Conservation (phyloP, 2,888 invertebrate species). For the Ramazzottius varieornatus region DNA sequence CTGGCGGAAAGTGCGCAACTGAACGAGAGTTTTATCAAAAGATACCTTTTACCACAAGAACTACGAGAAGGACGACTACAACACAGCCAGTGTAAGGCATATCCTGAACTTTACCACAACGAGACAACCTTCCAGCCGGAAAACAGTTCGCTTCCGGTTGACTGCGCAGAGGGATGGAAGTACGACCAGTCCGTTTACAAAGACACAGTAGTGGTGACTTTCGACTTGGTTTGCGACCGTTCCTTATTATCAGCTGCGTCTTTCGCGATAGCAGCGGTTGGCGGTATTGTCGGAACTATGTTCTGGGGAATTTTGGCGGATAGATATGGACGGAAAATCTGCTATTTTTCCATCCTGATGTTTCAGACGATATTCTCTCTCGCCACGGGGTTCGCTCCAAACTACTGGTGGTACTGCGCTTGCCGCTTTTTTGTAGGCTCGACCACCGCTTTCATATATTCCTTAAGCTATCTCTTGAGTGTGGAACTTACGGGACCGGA, state of each 20-base stretch:
- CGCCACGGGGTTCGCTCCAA: conserved; percentile 1
- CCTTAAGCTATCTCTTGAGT: not conserved
- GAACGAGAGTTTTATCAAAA: too few species aligned
- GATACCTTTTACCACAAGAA: too few species aligned
- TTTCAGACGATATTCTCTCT: not conserved
- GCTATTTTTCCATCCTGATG: not conserved
- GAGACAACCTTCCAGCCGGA: too few species aligned
- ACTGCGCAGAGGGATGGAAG: not conserved
- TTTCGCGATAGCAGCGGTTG: not conserved
- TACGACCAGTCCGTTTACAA: not conserved
- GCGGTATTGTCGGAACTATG: not conserved
- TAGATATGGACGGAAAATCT: not conserved
- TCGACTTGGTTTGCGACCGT: not conserved
- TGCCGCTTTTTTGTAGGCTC: not conserved
- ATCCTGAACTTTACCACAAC: too few species aligned
- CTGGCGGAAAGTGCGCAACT: too few species aligned
- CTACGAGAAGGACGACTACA: too few species aligned
- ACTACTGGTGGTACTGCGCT: not conserved
- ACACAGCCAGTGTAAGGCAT: too few species aligned
- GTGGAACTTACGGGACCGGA: not conserved
- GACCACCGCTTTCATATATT: not conserved
- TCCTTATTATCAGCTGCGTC: not conserved
- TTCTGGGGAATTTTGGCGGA: not conserved
- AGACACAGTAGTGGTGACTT: not conserved
- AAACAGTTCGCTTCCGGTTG: too few species aligned